Base-by-base conservation (phyloP, 2,888 invertebrate species). In the Amblyteles armatorius region DNA sequence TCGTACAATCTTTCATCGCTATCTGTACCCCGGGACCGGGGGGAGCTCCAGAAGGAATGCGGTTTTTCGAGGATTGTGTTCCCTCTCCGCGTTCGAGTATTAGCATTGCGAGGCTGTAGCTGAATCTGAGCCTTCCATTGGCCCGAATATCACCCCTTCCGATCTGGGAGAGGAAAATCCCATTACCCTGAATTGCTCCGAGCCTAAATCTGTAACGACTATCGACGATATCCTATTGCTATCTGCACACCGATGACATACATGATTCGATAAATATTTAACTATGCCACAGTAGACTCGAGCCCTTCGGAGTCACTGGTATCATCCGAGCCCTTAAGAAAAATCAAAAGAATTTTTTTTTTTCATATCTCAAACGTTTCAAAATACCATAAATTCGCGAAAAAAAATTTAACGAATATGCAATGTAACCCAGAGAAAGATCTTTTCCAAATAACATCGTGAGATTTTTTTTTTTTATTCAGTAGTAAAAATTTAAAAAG, bases 61-160 rank as follows among this genome's bases (percentile, higher is more conserved):
- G 76, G 67, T 77, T 77, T 80, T 26, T 69, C 19, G 36, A 11
- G 40, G 22, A 71, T 83, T 65, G 63, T 63, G 57, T 74, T 26
- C 68, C 73, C 50, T 36, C 13, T 36, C 73, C 7, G 5, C 52
- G 33, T 13, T 19, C 13, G 67, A 60, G 57, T 77, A 36, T 77
- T 52, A 72, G 60, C 63, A 72, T 65, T 55, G 26, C 60, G 71
- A 67, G 48, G 36, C 52, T n/a, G 50, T 60, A 77, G 26, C 67
- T 26, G 67, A 40, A 71, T 50, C 74, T 77, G 80, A 68, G 76
- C 84, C 77, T 84, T 67, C 76, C 68, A 76, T 80, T 80, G 80
- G 60, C 52, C 71, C 50, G 67, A 40, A 33, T 68, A 77, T 80
- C 77, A 57, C 60, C 40, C 40, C 44, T 52, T 55, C 52, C 72